Evolutionary conservation across 2,113 vertebrate genomes (phyloP).

Genomic region (Calcarius ornatus): DNA sequence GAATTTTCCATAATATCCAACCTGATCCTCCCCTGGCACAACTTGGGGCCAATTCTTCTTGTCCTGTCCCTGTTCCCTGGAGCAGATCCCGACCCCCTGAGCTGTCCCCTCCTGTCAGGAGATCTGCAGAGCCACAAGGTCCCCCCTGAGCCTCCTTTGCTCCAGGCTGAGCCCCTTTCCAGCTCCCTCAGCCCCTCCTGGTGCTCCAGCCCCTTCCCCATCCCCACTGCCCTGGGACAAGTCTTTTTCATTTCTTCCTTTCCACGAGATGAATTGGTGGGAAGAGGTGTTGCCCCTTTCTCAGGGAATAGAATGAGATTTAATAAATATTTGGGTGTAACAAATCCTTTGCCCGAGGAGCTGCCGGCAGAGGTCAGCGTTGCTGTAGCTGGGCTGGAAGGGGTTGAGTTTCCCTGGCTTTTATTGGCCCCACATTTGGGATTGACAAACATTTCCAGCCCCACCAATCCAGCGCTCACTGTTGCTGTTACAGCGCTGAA

Average conservation of each 20-base stretch:
- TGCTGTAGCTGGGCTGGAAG: background rate
- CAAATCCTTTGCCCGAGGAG: background rate
- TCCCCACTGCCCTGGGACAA: background rate
- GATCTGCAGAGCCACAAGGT: background rate
- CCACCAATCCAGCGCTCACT: background rate
- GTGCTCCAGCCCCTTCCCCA: background rate
- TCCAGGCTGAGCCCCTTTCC: background rate
- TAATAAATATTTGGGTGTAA: background rate
- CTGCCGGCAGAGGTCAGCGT: slow-evolving; percentile 57
- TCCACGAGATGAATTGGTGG: background rate
- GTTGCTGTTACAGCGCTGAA: background rate
- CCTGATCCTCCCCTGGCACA: background rate
- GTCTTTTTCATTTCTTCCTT: background rate
- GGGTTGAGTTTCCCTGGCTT: background rate
- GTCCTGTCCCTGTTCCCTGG: background rate
- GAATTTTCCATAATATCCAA: background rate
- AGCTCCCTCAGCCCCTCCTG: background rate
- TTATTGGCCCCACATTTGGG: background rate
- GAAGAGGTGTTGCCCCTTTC: background rate
- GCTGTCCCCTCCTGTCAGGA: background rate
- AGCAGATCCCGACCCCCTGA: fast-evolving
- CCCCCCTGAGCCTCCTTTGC: background rate
- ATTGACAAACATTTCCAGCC: background rate
- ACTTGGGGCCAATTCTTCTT: background rate
- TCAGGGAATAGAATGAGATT: background rate